These are phyloP conservation scores for Eptatretus atami DNA, from an alignment of 2,797 vertebrate genomes.

Conservation along the genomic window DNA sequence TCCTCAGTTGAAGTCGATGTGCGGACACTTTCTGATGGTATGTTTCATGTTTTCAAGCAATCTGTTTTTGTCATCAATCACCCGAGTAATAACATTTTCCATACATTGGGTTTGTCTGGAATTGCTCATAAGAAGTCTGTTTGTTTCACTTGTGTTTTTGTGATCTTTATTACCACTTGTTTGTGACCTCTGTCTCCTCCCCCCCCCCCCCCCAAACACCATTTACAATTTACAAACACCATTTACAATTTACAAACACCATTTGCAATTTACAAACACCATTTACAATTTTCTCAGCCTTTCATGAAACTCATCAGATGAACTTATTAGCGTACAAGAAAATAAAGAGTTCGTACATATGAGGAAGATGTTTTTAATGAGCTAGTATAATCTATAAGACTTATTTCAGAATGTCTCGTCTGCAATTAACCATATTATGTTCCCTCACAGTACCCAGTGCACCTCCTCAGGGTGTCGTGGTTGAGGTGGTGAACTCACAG, in stretches of 20 bases:
- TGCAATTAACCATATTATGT: constrained; percentile 4
- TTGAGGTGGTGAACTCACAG: constrained; percentile 90
- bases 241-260: too few relatives aligned
- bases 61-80: not conserved
- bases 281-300: not conserved
- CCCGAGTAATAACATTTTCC: too few relatives aligned
- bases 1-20: constrained; percentile 51
- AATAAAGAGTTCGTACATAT: not conserved
- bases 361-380: not conserved
- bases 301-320: too few relatives aligned
- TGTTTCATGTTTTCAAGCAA: constrained; percentile 11
- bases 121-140: too few relatives aligned
- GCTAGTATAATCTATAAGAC: not conserved
- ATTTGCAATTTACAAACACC: not conserved
- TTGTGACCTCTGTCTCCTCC: not conserved
- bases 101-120: too few relatives aligned
- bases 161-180: not conserved
- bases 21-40: constrained; percentile 56
- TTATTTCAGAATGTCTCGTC: not conserved
- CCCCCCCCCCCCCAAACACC: too few relatives aligned
- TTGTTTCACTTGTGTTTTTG: too few relatives aligned
- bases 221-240: too few relatives aligned
- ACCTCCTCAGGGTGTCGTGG: constrained; percentile 62
- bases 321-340: not conserved
- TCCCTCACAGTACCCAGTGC: constrained; percentile 44